Evolutionary conservation across 2,888 invertebrate genomes (phyloP).

Genomic region (Spisula solida): DNA sequence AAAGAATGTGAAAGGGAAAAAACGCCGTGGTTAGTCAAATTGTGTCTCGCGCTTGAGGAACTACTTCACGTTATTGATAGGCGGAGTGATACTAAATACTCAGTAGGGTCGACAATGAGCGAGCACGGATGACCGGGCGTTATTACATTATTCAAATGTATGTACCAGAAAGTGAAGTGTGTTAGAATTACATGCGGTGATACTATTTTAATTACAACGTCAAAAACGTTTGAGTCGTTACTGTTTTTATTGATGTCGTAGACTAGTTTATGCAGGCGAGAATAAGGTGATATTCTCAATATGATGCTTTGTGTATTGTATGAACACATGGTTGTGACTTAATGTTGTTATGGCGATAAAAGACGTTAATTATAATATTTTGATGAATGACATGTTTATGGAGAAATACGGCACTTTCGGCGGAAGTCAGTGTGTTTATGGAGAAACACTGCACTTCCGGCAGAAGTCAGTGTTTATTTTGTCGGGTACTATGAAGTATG

Average conservation of each 20-base stretch:
- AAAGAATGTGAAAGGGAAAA: not conserved
- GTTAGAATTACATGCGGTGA: conserved; percentile 1
- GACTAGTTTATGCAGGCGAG: conserved; percentile 13
- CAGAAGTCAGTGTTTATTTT: not conserved
- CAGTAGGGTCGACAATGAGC: not conserved
- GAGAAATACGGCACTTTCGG: not conserved
- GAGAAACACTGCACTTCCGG: not conserved
- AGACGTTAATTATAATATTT: not conserved
- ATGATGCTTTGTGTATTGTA: not conserved
- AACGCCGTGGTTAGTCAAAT: not conserved
- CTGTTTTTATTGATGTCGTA: conserved; percentile 11
- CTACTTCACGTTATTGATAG: not conserved
- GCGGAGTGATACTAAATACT: conserved; percentile 23
- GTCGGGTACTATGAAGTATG: not conserved
- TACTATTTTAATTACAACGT: conserved; percentile 26
- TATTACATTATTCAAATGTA: not conserved
- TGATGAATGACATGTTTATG: not conserved
- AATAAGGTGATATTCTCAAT: not conserved
- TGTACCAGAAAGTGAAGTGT: not conserved
- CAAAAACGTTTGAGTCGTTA: conserved; percentile 3
- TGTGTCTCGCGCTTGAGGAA: not conserved
- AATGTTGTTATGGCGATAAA: not conserved
- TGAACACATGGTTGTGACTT: conserved; percentile 10
- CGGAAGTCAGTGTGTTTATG: not conserved
- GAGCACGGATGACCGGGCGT: not conserved